Base-by-base conservation (phyloP, 1,140 invertebrate species). In the Apis laboriosa region DNA sequence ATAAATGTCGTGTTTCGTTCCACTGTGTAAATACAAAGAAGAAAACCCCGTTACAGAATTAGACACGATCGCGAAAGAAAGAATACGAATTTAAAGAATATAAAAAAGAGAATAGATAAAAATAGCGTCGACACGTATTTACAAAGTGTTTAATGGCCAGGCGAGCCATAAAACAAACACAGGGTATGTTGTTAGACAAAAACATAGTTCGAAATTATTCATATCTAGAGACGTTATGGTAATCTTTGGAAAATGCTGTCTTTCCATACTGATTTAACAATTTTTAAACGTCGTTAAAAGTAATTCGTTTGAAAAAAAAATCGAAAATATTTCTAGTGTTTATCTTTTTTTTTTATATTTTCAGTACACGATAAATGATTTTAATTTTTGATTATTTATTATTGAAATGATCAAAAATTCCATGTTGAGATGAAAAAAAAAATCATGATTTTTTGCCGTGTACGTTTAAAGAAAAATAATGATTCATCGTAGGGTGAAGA, bases 11-110 rank as follows among this genome's bases (percentile, higher is more conserved):
- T 80, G 64, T 84, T 81, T 81, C 77, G 72, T 86, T 85, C 70
- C 76, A 19, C 76, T 55, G 34, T 88, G 87, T 88, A 88, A 84
- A 88, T 88, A 88, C 15, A 51, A 77, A 61, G 63, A 34, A 63
- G 13, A 24, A 68, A 77, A 77, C 60, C 28, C 64, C 21, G 51
- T 71, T 55, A 9, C 60, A 53, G 28, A 58, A 28, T 83, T 83
- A 51, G 55, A 1, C 24, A 53, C 9, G 51, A 73, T 19, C 55
- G 28, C 34, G 68, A 34, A 49, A 21, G 21, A 68, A 17, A 58
- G 4, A 7, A 28, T 51, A 77, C 28, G 51, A 58, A 53, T n/a
- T 17, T n/a, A 71, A 34, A 53, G 28, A 34, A 15, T 19, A 24
- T 19, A 61, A 9, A n/a, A 34, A 58, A 15, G 43, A 64, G 51